Conservation (phyloP, 2,113 vertebrate species). For the Chascanopsetta lugubris region DNA sequence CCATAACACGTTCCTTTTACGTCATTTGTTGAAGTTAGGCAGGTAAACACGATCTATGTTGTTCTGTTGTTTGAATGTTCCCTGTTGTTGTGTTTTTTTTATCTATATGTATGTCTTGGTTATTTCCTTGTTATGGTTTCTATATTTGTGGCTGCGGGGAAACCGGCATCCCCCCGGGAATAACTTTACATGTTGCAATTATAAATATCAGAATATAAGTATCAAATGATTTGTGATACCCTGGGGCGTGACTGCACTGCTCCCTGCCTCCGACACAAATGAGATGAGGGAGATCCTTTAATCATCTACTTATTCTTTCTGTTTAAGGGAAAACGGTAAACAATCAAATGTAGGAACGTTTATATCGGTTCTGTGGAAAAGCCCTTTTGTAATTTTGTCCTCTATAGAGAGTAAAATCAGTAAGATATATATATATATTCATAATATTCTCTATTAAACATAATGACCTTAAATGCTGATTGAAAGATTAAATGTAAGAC, state of each 20-base stretch:
- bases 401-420: too few relatives aligned
- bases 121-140: not conserved
- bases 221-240: not conserved
- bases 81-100: too few relatives aligned
- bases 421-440: too few relatives aligned
- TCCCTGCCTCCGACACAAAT: not conserved
- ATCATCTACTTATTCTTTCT: not conserved
- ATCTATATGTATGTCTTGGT: not conserved
- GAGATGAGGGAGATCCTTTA: not conserved
- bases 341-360: not conserved
- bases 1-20: too few relatives aligned
- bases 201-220: not conserved
- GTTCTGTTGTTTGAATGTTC: too few relatives aligned
- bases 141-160: not conserved
- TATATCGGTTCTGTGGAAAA: too few relatives aligned
- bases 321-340: not conserved
- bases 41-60: too few relatives aligned
- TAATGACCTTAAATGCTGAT: not conserved
- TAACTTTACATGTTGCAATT: not conserved
- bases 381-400: too few relatives aligned
- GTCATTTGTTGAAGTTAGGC: too few relatives aligned
- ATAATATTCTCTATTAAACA: too few relatives aligned
- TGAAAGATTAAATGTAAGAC: slow-evolving; percentile 23
- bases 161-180: not conserved
- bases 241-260: not conserved